Conservation (phyloP, 2,113 vertebrate genomes). For the Mesoclemmys tuberculata region DNA sequence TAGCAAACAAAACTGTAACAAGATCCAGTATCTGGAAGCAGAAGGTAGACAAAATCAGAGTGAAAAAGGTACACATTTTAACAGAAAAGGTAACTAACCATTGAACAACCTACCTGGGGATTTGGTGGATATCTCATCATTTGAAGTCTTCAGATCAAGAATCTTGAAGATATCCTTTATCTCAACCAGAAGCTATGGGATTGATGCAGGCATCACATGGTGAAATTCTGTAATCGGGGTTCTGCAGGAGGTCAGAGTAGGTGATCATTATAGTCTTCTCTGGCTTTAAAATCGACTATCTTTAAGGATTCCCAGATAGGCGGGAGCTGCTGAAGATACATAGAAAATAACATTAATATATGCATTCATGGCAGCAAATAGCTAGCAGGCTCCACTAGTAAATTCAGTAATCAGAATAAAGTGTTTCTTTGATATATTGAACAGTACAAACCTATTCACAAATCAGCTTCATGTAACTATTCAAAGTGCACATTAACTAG, state of each 20-base stretch:
- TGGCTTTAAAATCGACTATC: neutral
- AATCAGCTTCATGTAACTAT: neutral
- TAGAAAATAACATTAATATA: neutral
- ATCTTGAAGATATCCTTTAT: neutral
- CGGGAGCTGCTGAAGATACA: neutral
- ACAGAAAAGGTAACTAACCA: neutral
- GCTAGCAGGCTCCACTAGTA: neutral
- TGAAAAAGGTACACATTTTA: neutral
- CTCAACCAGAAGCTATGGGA: neutral
- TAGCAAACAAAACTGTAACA: neutral
- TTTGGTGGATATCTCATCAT: neutral
- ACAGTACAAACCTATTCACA: neutral
- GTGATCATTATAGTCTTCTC: neutral
- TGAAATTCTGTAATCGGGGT: neutral
- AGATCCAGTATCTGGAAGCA: neutral
- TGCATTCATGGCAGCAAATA: neutral
- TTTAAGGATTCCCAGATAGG: neutral
- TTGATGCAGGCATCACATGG: neutral
- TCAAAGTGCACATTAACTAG: neutral
- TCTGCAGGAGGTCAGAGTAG: neutral
- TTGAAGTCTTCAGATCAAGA: neutral
- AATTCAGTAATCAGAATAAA: neutral
- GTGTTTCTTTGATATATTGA: neutral
- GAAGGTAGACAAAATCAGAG: neutral
- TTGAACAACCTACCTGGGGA: neutral